Evolutionary conservation across 2,113 vertebrate species (phyloP).

Genomic region (Martes martes): DNA sequence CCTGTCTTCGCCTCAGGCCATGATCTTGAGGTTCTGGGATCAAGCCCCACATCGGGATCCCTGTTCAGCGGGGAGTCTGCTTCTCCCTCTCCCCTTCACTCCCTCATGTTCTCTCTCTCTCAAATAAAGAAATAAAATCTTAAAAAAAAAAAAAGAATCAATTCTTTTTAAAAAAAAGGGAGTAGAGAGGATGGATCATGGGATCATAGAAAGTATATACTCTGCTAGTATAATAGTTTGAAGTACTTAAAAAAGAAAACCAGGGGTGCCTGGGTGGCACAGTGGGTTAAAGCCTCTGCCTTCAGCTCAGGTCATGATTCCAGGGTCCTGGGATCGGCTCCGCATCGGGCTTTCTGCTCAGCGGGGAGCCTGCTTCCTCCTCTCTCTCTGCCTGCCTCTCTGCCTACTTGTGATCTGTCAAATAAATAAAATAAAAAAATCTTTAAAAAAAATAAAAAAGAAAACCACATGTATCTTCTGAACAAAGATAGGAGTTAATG

Average conservation of each 20-base stretch:
- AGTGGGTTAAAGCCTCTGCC: too few species aligned
- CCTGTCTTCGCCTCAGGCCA: too few species aligned
- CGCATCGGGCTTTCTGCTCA: too few species aligned
- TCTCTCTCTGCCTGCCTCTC: too few species aligned
- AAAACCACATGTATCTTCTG: background rate
- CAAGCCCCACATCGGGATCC: background rate
- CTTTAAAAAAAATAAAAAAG: background rate
- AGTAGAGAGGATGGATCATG: background rate
- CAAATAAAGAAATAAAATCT: background rate
- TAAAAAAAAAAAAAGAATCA: background rate
- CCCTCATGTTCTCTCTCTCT: background rate
- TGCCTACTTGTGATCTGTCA: too few species aligned
- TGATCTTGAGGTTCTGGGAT: too few species aligned
- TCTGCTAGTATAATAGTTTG: background rate
- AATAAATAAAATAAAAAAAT: too few species aligned
- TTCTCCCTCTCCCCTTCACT: background rate
- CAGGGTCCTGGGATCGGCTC: too few species aligned
- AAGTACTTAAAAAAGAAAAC: background rate
- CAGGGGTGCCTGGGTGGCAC: too few species aligned
- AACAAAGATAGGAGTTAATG: background rate
- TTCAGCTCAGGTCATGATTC: too few species aligned
- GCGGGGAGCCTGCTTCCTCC: too few species aligned
- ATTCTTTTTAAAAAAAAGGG: background rate
- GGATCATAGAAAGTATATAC: background rate
- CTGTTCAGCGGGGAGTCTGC: background rate